Conservation (phyloP, 2,113 vertebrate species). For the Phalacrocorax brasilianus region DNA sequence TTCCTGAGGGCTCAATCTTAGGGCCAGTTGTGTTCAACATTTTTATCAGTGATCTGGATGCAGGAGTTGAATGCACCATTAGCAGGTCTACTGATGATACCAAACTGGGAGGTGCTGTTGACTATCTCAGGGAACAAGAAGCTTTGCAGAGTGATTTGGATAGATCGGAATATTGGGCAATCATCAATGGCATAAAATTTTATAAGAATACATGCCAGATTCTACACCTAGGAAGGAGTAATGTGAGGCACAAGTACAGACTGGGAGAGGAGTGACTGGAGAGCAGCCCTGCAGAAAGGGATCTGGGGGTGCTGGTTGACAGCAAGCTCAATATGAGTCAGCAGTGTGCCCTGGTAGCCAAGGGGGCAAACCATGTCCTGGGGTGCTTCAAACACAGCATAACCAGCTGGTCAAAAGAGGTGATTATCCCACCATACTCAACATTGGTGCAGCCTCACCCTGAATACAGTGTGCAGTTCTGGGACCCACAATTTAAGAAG, state of each 20-base stretch:
- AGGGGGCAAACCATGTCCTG: background rate
- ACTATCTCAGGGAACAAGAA: background rate
- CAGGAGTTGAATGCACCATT: background rate
- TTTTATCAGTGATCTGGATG: background rate
- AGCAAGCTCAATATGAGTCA: background rate
- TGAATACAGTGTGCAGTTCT: background rate
- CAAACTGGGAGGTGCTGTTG: background rate
- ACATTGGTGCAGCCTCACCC: accelerated
- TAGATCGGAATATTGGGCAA: background rate
- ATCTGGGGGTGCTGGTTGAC: background rate
- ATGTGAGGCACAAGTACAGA: background rate
- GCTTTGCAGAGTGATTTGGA: background rate
- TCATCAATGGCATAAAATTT: background rate
- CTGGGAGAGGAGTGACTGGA: background rate
- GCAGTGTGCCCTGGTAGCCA: background rate
- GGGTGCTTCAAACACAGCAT: background rate
- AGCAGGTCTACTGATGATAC: background rate
- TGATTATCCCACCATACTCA: background rate
- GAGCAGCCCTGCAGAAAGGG: background rate
- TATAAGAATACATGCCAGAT: background rate
- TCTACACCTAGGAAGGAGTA: background rate
- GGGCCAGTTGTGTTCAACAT: background rate
- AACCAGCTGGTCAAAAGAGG: background rate
- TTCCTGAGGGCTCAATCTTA: background rate
- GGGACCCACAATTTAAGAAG: background rate